Base-by-base conservation (phyloP, 2,888 invertebrate species). In the Hypolimnas misippus region DNA sequence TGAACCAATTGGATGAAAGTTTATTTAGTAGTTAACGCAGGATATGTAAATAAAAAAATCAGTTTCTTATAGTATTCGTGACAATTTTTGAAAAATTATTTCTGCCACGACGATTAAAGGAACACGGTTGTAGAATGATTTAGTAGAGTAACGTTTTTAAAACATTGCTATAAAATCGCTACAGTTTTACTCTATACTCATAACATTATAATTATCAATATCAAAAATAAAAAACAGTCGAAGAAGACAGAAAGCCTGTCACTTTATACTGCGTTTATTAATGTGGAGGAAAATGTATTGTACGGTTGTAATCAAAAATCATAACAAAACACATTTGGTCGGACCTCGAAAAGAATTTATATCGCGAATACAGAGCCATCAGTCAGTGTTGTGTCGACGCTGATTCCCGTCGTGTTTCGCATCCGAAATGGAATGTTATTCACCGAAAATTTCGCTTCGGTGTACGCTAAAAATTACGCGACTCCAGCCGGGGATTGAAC, bases 381-480 rank as follows among this genome's bases (percentile, higher is more conserved):
- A 86, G 81, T 88, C 89, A 89, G 86, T 74, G 86, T 82, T 84
- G 84, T 83, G 89, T 86, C 86, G 89, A 88, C 91, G 84, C 84
- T 89, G 91, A 91, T 91, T 87, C 84, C 80, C 87, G 81, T 80
- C 86, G 86, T 88, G 86, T 87, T 87, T 78, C 84, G 84, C 86
- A 84, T 86, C 79, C 84, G 81, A 87, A 90, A 91, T 87, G 92
- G 90, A 91, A 92, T 92, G 90, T 89, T 89, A 91, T 90, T 89
- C 90, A 86, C 83, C 78, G 79, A 86, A 88, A 86, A 89, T 88
- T 85, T 82, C 78, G 84, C 83, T 85, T 86, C 81, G 82, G 84
- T 84, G 84, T 86, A 86, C 86, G 90, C 86, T 84, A 89, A 90
- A 92, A 91, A 92, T 90, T 90, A 91, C 91, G 86, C 82, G 79